Conservation (phyloP, 2,888 invertebrate species). For the Dyspetes luteomarginatus region DNA sequence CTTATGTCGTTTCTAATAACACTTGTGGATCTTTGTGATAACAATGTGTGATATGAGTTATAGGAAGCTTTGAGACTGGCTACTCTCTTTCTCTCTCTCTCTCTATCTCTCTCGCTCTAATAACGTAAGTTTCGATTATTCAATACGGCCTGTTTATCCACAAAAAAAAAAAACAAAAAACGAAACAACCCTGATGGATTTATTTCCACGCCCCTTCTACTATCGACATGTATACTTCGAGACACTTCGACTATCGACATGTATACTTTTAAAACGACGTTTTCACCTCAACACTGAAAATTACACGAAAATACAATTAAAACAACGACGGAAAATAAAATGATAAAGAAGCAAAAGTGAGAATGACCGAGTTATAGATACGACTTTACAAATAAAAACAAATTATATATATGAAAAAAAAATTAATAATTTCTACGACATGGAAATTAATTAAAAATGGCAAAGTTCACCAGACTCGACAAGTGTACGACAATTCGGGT, state of each 20-base stretch:
- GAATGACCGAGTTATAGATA: neutral
- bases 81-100: too few species aligned
- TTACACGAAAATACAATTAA: neutral
- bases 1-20: neutral
- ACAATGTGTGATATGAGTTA: neutral
- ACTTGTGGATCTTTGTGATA: conserved; percentile 11
- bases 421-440: neutral
- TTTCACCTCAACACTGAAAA: neutral
- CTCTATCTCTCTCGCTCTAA: too few species aligned
- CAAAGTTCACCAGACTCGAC: neutral
- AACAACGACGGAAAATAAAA: neutral
- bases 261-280: neutral
- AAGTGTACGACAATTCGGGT: conserved; percentile 49
- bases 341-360: neutral
- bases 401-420: neutral
- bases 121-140: conserved; percentile 51
- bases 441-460: neutral
- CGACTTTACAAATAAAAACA: neutral
- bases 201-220: neutral
- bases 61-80: neutral
- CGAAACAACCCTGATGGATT: too few species aligned
- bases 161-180: too few species aligned
- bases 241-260: neutral
- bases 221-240: neutral
- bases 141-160: neutral